A percentile compares a stretch with the other conserved stretches of the same genome.
Evolutionary conservation across 2,888 invertebrate genomes (phyloP).

Genomic region (Halictus quadricinctus): DNA sequence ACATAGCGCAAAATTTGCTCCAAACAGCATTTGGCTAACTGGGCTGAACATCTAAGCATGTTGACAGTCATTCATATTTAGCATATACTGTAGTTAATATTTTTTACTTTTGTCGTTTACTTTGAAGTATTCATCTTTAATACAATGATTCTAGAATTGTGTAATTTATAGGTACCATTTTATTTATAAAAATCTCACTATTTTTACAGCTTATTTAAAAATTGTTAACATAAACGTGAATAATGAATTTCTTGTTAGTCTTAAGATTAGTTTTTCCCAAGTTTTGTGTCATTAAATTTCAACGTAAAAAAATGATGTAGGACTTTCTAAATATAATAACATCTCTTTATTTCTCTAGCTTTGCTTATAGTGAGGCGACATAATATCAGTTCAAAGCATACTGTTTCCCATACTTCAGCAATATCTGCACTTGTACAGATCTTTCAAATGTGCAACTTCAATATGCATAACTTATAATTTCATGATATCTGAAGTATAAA

Average conservation of each 20-base stretch:
- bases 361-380: conserved; percentile 66
- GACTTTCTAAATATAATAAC: conserved; percentile 60
- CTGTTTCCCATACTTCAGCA: conserved; percentile 39
- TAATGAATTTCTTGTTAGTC: conserved; percentile 36
- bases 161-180: conserved; percentile 43
- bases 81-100: neutral
- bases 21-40: too few species aligned
- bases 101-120: conserved; percentile 32
- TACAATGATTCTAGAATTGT: neutral
- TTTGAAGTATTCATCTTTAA: conserved; percentile 34
- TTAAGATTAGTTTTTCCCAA: conserved; percentile 35
- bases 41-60: neutral
- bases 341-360: conserved; percentile 66
- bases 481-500: conserved; percentile 27
- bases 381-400: conserved; percentile 63
- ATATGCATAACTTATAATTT: conserved; percentile 46
- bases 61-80: neutral
- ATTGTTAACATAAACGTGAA: conserved; percentile 16
- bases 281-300: conserved; percentile 30
- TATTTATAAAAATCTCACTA: conserved; percentile 37
- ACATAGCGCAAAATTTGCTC: too few species aligned
- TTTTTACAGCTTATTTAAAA: conserved; percentile 35
- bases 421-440: conserved; percentile 54
- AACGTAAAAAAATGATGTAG: conserved; percentile 57
- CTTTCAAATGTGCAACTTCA: conserved; percentile 45